Conservation (phyloP, 2,797 vertebrate genomes). For the Huso huso region DNA sequence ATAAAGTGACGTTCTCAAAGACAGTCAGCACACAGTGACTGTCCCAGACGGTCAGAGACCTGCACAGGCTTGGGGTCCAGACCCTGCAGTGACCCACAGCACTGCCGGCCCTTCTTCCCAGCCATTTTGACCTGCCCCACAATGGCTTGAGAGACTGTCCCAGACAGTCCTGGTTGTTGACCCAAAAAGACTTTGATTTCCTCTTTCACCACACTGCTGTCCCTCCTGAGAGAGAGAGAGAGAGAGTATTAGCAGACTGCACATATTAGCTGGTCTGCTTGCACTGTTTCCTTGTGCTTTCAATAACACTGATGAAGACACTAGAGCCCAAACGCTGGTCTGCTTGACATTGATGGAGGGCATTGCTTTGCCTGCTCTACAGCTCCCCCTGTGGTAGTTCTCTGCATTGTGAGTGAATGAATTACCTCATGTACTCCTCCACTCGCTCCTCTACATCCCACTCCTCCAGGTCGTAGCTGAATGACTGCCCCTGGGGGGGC, state of each 20-base stretch:
- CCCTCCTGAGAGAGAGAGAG: conserved; percentile 52
- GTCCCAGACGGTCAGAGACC: no score
- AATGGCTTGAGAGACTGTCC: conserved; percentile 74
- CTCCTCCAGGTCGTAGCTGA: conserved; percentile 68
- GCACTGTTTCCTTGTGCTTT: no score
- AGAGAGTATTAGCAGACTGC: not conserved
- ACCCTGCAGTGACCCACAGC: no score
- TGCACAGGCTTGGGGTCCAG: no score
- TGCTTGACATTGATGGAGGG: no score
- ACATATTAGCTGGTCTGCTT: not conserved
- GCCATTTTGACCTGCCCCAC: conserved; percentile 75
- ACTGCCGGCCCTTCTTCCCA: no score
- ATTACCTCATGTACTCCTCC: conserved; percentile 76
- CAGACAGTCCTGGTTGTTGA: conserved; percentile 75
- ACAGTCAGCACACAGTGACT: no score
- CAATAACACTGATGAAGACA: no score
- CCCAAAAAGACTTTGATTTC: conserved; percentile 73
- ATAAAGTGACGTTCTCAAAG: no score
- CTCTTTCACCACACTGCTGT: conserved; percentile 75
- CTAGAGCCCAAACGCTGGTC: no score
- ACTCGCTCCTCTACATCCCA: conserved; percentile 77
- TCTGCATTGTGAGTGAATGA: not conserved
- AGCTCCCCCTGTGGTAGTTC: no score
- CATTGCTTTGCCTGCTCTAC: no score
- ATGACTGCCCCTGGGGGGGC: conserved; percentile 62